Evolutionary conservation across 2,888 invertebrate genomes (phyloP), one percentile per base, ranked within the genome.

Genomic region (Rhogogaster chlorosoma): DNA sequence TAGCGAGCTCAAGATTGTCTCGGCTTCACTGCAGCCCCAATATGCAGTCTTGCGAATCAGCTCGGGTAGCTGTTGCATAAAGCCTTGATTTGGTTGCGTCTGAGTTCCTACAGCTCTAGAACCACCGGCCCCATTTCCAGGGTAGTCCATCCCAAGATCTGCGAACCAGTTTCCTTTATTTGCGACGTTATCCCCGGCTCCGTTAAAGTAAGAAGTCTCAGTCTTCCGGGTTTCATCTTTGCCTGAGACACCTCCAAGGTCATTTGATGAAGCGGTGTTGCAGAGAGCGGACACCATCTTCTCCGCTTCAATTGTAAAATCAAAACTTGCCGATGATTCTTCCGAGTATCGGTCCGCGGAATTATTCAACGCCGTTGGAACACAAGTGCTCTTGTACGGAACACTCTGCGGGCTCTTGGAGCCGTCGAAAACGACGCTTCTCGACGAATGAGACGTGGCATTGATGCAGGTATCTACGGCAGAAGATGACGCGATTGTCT

Each of bases 211-310:
- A 5, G 32, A 70, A 18, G 84, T 82, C 22, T 82, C 84, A 6
- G 64, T 32, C 57, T 71, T 85, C 45, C 82, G 61, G 57, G 26
- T 38, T 10, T 57, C 73, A 15, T 85, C 84, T 26, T 70, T 85
- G 18, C 45, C 45, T 10, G 53, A 83, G 18, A 42, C 29, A 64
- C 83, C 83, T 32, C 80, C 82, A 0, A 89, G 73, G 36, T 91
- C 91, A 84, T 90, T 91, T 12, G 90, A 89, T 2, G 91, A 91
- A 7, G 94, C 90, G 87, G 95, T 94, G 87, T 95, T 95, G 90
- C 95, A 95, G 6, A 95, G 93, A 88, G 95, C 95, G 0, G 95
- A 95, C 0, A 95, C 95, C 95, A 95, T 95, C 89, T 94, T 94
- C 88, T 95, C 95, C 45, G 95, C 95, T 90, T 95, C 95, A 78